Evolutionary conservation across 64 coral and sea anemone genomes (phyloP).

Genomic region (Actinia tenebrosa): DNA sequence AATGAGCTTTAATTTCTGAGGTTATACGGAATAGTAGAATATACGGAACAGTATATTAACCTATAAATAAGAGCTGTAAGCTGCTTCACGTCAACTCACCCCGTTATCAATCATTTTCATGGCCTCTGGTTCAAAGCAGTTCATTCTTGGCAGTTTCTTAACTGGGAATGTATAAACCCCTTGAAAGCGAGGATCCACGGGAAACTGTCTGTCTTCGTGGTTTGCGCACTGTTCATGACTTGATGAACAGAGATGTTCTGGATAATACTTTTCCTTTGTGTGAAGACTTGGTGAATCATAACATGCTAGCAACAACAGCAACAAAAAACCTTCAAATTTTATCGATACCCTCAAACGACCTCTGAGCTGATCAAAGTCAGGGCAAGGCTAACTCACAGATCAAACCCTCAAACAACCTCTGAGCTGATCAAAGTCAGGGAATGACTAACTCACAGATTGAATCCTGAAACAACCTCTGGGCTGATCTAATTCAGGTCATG

Average conservation of each 20-base stretch:
- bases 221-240: background rate
- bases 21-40: no score
- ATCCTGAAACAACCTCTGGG: no score
- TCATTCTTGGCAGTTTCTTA: constrained; percentile 48
- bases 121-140: constrained; percentile 62
- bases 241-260: background rate
- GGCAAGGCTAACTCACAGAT: no score
- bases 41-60: no score
- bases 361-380: no score
- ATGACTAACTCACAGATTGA: no score
- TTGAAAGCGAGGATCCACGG: constrained; percentile 30
- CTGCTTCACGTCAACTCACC: constrained; percentile 17
- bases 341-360: no score
- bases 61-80: background rate
- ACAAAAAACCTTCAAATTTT: background rate
- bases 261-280: background rate
- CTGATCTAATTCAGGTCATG: no score
- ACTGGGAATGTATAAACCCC: constrained; percentile 69
- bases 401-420: no score
- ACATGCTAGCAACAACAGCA: background rate
- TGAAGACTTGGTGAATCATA: background rate
- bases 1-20: no score
- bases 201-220: background rate
- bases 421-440: no score
- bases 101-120: constrained; percentile 54